These are phyloP conservation scores for Eriocheir sinensis DNA, from an alignment of 1,140 invertebrate genomes.

Conservation along the genomic window DNA sequence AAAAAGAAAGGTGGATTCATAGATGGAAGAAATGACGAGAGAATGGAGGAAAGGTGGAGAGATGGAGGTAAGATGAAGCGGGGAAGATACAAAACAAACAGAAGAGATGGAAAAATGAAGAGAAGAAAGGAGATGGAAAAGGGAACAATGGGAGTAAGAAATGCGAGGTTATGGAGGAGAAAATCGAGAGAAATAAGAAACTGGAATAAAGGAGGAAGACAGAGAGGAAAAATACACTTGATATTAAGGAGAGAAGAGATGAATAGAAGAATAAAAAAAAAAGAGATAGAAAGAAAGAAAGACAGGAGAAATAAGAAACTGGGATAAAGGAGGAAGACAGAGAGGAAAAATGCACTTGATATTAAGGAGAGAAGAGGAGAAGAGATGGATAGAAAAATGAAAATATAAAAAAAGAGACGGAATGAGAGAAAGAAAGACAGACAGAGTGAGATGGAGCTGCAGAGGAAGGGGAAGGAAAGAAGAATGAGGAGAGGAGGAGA, in stretches of 20 bases:
- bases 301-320: background rate
- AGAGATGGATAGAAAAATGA: background rate
- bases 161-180: background rate
- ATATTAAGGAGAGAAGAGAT: background rate
- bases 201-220: background rate
- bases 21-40: background rate
- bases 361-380: background rate
- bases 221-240: background rate
- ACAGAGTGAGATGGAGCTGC: background rate
- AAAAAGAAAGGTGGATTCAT: background rate
- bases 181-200: background rate
- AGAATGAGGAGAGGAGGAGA: background rate
- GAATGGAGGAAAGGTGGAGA: background rate
- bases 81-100: background rate
- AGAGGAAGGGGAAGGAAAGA: background rate
- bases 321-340: background rate
- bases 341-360: too few relatives aligned
- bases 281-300: constrained; percentile 29
- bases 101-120: background rate
- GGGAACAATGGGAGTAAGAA: background rate
- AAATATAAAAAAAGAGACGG: background rate
- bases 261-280: background rate
- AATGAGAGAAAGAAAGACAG: constrained; percentile 25
- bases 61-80: background rate
- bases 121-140: background rate